A percentile compares a stretch with the other conserved stretches of the same genome.
Conservation (phyloP, 2,888 invertebrate species). For the Dioctria rufipes region DNA sequence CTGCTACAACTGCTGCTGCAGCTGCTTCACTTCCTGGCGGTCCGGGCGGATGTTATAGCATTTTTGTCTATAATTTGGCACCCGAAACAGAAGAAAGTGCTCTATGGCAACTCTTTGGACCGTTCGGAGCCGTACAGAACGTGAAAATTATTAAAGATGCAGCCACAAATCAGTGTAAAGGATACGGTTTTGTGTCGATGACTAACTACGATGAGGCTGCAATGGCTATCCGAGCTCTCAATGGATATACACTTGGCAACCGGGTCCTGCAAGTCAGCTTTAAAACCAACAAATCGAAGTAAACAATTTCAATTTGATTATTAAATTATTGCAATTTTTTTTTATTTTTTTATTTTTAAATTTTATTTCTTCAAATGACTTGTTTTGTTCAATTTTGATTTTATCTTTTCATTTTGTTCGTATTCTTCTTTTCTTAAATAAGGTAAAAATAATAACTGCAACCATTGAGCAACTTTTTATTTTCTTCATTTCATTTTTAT, state of each 20-base stretch:
- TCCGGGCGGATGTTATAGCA: conserved; percentile 76
- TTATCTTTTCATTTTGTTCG: background rate
- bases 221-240: conserved; percentile 95
- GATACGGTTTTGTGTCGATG: conserved; percentile 98
- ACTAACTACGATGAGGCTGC: conserved; percentile 98
- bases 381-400: background rate
- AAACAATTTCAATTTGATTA: conserved; percentile 60
- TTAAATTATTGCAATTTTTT: background rate
- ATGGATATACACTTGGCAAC: conserved; percentile 95
- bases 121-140: conserved; percentile 79
- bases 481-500: background rate
- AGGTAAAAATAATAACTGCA: conserved; percentile 1
- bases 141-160: conserved; percentile 97
- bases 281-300: conserved; percentile 89
- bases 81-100: conserved; percentile 97
- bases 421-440: background rate
- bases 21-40: conserved; percentile 67
- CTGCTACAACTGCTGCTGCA: conserved; percentile 68
- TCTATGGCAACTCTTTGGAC: conserved; percentile 95
- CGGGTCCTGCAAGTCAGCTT: conserved; percentile 98
- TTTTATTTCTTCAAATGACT: background rate
- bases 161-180: conserved; percentile 97
- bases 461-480: background rate
- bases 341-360: background rate
- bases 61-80: conserved; percentile 96